These are phyloP conservation scores for Triops cancriformis DNA, from an alignment of 1,140 invertebrate species.

Conservation along the genomic window DNA sequence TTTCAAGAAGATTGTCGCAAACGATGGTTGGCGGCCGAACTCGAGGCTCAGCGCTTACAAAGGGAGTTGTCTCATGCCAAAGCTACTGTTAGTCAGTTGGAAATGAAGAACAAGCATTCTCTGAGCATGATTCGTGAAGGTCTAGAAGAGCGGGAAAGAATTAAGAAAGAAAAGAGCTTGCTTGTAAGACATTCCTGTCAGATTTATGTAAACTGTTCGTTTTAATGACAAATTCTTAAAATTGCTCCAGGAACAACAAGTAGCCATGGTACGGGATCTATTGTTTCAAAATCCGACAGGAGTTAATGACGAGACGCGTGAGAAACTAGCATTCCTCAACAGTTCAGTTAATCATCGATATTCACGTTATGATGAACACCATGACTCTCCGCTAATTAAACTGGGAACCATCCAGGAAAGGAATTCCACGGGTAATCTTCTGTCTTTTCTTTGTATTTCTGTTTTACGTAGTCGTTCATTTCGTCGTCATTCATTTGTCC, in stretches of 20 bases:
- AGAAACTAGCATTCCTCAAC: conserved; percentile 68
- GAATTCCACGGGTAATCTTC: conserved; percentile 46
- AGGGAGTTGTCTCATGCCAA: conserved; percentile 54
- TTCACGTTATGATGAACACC: neutral
- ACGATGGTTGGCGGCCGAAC: conserved; percentile 56
- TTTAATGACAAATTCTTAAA: conserved; percentile 37
- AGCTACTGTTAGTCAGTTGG: conserved; percentile 54
- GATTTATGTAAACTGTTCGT: conserved; percentile 25
- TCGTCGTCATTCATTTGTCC: no score
- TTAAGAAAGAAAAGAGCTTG: conserved; percentile 53
- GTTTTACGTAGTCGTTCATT: no score
- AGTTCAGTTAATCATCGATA: conserved; percentile 38
- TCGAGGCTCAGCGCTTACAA: conserved; percentile 56
- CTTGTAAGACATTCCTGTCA: conserved; percentile 42
- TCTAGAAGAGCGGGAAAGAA: conserved; percentile 52
- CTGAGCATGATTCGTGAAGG: conserved; percentile 67
- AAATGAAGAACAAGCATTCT: conserved; percentile 65
- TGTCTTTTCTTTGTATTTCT: conserved; percentile 25
- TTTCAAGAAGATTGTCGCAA: conserved; percentile 59
- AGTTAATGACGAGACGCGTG: conserved; percentile 58
- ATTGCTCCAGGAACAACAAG: conserved; percentile 56
- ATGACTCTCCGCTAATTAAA: conserved; percentile 36
- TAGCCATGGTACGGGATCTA: conserved; percentile 60
- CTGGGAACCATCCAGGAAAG: conserved; percentile 55
- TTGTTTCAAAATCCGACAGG: conserved; percentile 55